Conservation (phyloP, 2,888 invertebrate genomes). For the Megalurothrips usitatus region DNA sequence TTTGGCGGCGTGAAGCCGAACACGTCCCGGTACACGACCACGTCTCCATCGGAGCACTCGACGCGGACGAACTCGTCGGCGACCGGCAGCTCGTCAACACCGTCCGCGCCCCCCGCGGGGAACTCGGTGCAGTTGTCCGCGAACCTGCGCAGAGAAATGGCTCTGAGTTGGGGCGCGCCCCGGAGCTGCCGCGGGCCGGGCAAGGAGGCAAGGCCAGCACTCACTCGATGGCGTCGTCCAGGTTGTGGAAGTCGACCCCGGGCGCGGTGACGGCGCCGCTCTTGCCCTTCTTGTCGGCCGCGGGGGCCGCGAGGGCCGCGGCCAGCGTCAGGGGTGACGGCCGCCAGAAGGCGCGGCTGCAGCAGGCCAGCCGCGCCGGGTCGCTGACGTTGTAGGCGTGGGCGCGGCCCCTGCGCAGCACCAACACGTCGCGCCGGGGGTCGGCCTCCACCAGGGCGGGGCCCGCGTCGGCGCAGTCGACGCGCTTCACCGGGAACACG, state of each 20-base stretch:
- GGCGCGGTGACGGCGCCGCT: slow-evolving; percentile 45
- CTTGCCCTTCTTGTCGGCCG: slow-evolving; percentile 42
- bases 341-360: slow-evolving; percentile 58
- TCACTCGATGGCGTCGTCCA: slow-evolving; percentile 22
- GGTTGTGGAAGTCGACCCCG: not conserved
- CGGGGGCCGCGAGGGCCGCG: slow-evolving; percentile 29
- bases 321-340: slow-evolving; percentile 43
- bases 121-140: slow-evolving; percentile 14
- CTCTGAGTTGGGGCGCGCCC: not conserved
- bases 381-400: slow-evolving; percentile 51
- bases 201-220: not conserved
- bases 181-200: not conserved
- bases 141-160: not conserved
- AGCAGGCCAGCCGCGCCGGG: slow-evolving; percentile 53
- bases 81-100: not conserved
- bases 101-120: not conserved
- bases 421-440: slow-evolving; percentile 52
- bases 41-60: slow-evolving; percentile 53
- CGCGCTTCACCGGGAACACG: slow-evolving; percentile 49
- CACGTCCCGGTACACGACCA: slow-evolving; percentile 61
- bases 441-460: slow-evolving; percentile 42
- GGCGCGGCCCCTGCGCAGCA: slow-evolving; percentile 51
- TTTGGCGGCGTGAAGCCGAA: slow-evolving; percentile 55
- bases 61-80: slow-evolving; percentile 64
- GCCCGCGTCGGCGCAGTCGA: slow-evolving; percentile 52